Evolutionary conservation across 2,113 vertebrate species (phyloP).

Genomic region (Myotis davidii): DNA sequence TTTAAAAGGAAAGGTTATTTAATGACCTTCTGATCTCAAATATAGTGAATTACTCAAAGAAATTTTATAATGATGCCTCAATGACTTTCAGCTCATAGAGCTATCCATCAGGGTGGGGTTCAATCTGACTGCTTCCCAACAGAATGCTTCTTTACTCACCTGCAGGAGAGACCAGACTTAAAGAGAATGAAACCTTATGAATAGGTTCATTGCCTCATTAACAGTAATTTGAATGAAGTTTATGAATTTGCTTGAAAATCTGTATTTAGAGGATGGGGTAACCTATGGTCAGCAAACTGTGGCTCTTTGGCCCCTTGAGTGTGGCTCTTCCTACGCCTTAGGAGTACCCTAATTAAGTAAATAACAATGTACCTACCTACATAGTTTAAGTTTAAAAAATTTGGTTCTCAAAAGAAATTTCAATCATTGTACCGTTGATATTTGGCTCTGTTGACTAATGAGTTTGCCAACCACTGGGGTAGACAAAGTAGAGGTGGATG

Average conservation of each 20-base stretch:
- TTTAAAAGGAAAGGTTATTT: slow-evolving; percentile 33
- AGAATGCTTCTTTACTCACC: neutral
- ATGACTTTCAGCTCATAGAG: neutral
- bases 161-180: neutral
- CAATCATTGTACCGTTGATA: too few relatives aligned
- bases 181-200: neutral
- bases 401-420: too few relatives aligned
- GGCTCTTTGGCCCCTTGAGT: too few relatives aligned
- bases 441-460: too few relatives aligned
- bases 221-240: neutral
- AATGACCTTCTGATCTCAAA: slow-evolving; percentile 46
- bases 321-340: too few relatives aligned
- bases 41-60: neutral
- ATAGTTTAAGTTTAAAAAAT: too few relatives aligned
- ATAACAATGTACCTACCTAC: too few relatives aligned
- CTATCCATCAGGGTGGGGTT: neutral
- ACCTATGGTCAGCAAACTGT: too few relatives aligned
- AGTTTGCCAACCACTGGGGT: too few relatives aligned
- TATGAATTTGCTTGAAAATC: neutral
- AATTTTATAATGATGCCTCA: neutral
- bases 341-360: too few relatives aligned
- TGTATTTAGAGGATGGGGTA: neutral
- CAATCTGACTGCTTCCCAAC: neutral
- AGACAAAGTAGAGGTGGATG: neutral
- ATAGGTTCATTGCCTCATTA: neutral